These are phyloP conservation scores for Pogoniulus pusillus DNA, from an alignment of 2,797 vertebrate species.

Conservation along the genomic window DNA sequence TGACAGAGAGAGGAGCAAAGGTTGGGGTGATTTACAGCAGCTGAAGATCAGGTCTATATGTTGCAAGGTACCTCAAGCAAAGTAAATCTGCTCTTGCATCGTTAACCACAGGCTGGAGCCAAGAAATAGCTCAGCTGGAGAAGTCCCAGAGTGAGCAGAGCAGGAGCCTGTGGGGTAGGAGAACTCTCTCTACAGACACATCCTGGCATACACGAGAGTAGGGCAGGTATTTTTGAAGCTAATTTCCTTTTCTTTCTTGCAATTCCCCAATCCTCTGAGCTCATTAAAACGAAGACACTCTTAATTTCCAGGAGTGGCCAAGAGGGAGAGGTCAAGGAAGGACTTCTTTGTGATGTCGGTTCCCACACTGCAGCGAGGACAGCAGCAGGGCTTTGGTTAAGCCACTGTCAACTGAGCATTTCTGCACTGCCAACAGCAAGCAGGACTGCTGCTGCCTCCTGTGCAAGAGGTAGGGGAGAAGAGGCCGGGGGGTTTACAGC, in stretches of 20 bases:
- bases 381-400: constrained; percentile 2
- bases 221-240: constrained; percentile 19
- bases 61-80: background rate
- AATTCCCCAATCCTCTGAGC: constrained; percentile 44
- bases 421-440: background rate
- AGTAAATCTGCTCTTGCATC: constrained; percentile 14
- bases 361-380: background rate
- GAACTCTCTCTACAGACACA: constrained; percentile 15
- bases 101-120: constrained; percentile 17
- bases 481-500: background rate
- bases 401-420: background rate
- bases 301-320: constrained; percentile 31
- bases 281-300: constrained; percentile 41
- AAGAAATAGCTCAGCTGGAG: constrained; percentile 31
- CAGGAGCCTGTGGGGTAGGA: constrained; percentile 52
- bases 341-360: background rate
- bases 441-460: background rate
- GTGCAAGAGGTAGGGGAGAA: background rate
- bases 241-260: background rate
- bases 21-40: background rate
- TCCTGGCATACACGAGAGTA: constrained; percentile 23
- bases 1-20: background rate
- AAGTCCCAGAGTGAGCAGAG: constrained; percentile 21
- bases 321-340: constrained; percentile 33
- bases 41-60: background rate